Percentiles rank a stretch among this genome's conserved stretches.
These are phyloP conservation scores for Megalops cyprinoides DNA, from an alignment of 2,797 vertebrate species.

Conservation along the genomic window DNA sequence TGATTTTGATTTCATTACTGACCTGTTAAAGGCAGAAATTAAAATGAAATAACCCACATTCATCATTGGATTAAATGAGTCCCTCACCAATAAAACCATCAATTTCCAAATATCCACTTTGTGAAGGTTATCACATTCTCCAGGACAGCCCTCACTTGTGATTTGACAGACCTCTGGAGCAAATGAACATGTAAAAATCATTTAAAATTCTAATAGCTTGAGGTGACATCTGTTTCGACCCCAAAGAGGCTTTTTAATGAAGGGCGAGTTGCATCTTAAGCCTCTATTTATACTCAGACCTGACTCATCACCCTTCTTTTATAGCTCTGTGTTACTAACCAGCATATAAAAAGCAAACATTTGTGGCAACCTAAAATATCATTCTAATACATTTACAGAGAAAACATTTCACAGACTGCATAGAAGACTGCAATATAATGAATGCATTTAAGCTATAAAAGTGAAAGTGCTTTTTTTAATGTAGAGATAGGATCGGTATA, in stretches of 20 bases:
- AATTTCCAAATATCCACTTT: background rate
- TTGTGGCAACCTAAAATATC: slow-evolving; percentile 18
- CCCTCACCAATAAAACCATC: background rate
- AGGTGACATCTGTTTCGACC: slow-evolving; percentile 42
- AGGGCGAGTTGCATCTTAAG: slow-evolving; percentile 46
- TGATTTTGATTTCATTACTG: background rate
- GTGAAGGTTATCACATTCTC: background rate
- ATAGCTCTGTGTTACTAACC: slow-evolving; percentile 30
- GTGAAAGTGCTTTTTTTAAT: background rate
- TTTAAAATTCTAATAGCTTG: slow-evolving; percentile 43
- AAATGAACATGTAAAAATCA: slow-evolving; percentile 15
- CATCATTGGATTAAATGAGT: background rate
- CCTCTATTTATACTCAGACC: slow-evolving; percentile 37
- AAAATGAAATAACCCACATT: background rate
- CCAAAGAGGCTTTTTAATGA: slow-evolving; percentile 39
- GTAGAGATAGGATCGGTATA: background rate
- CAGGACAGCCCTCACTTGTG: background rate
- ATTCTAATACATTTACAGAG: background rate
- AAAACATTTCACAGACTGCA: background rate
- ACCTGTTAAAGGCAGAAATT: background rate
- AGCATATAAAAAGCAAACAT: slow-evolving; percentile 29
- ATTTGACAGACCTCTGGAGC: background rate
- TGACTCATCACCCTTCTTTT: slow-evolving; percentile 47
- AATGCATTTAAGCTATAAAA: background rate
- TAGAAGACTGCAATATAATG: background rate